Conservation (phyloP, 2,113 vertebrate genomes). For the Trichomycterus rosablanca region DNA sequence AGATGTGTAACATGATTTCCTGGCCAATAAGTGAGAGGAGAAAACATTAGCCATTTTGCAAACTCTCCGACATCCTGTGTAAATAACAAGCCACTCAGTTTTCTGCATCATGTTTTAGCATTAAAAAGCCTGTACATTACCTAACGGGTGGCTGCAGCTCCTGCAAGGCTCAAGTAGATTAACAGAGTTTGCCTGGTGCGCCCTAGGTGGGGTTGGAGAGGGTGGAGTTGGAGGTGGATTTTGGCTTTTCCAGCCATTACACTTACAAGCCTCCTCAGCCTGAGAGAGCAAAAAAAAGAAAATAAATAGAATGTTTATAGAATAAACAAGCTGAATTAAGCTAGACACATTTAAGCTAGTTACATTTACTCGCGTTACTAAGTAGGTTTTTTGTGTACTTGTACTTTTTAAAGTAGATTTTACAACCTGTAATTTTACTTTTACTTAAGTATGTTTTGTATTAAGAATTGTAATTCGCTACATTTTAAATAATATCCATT, state of each 20-base stretch:
- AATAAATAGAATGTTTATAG: no score
- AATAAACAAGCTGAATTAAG: no score
- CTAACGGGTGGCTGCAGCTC: slow-evolving; percentile 89
- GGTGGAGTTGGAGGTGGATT: slow-evolving; percentile 90
- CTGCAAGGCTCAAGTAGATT: slow-evolving; percentile 89
- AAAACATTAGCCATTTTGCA: not conserved
- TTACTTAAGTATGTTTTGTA: no score
- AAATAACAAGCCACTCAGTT: not conserved
- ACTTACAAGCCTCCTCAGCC: slow-evolving; percentile 96
- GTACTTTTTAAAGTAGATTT: no score
- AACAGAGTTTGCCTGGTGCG: slow-evolving; percentile 77
- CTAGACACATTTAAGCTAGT: no score
- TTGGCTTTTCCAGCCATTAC: slow-evolving; percentile 98
- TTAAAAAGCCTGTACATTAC: slow-evolving; percentile 64
- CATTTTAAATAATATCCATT: no score
- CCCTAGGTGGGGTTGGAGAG: slow-evolving; percentile 87
- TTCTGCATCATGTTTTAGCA: not conserved
- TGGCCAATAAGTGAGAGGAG: slow-evolving; percentile 46
- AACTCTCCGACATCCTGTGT: not conserved
- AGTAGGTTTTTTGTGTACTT: no score
- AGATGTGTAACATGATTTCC: slow-evolving; percentile 95
- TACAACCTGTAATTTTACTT: no score
- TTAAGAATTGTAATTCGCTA: no score
- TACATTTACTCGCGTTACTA: no score
- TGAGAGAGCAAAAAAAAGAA: slow-evolving; percentile 42